Evolutionary conservation across 2,888 invertebrate genomes (phyloP).

Genomic region (Onthophagus sagittarius): DNA sequence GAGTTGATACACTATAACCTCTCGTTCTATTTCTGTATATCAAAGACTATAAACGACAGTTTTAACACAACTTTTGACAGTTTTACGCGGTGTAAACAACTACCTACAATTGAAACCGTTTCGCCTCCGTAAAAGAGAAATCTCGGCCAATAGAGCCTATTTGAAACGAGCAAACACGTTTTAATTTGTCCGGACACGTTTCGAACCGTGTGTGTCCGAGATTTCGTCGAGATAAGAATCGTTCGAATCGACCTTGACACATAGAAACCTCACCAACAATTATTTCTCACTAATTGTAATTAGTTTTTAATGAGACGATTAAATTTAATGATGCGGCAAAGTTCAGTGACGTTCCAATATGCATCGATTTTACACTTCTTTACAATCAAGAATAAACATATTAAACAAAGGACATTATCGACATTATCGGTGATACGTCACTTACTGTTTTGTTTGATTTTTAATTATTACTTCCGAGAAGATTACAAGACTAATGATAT

Average conservation of each 20-base stretch:
- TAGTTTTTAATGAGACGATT: not conserved
- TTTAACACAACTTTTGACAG: not conserved
- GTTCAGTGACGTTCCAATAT: not conserved
- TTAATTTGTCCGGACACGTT: not conserved
- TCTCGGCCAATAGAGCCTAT: not conserved
- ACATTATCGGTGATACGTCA: not conserved
- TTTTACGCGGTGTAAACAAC: not conserved
- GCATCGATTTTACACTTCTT: not conserved
- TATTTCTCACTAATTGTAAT: not conserved
- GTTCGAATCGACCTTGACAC: not conserved
- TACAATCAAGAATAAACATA: not conserved
- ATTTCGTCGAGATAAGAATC: not conserved
- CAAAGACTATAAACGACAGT: not conserved
- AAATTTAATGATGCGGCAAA: not conserved
- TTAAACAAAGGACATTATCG: not conserved
- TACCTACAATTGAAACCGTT: not conserved
- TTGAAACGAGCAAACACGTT: not conserved
- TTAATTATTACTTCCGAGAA: not conserved
- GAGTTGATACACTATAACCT: not conserved
- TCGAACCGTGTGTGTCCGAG: not conserved
- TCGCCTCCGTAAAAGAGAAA: not conserved
- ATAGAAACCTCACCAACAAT: not conserved
- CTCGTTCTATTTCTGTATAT: not conserved
- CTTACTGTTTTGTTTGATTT: not conserved
- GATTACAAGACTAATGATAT: no score